These are phyloP conservation scores for Drosophila biarmipes DNA, from an alignment of 1,140 invertebrate species.

Conservation along the genomic window DNA sequence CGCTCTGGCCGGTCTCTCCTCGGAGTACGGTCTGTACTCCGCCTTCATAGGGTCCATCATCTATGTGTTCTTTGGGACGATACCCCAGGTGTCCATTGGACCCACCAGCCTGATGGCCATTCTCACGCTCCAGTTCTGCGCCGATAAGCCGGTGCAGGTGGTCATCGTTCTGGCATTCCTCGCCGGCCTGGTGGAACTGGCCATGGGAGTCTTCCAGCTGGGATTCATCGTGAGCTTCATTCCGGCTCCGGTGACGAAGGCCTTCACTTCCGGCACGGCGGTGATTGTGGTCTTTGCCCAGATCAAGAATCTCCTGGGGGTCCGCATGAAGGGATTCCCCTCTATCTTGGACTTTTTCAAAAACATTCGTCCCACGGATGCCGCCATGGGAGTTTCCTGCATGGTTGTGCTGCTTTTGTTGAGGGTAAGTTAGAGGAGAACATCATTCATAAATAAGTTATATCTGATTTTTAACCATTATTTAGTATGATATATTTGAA, in stretches of 20 bases:
- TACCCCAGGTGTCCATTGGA: conserved; percentile 96
- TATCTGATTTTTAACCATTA: too few species aligned
- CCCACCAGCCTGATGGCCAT: conserved; percentile 94
- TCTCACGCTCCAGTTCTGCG: conserved; percentile 89
- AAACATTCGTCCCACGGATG: conserved; percentile 88
- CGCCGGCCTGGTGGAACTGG: conserved; percentile 90
- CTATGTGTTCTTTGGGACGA: conserved; percentile 94
- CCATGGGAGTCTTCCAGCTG: conserved; percentile 88
- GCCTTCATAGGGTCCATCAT: conserved; percentile 89
- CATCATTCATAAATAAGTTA: too few species aligned
- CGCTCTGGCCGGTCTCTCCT: conserved; percentile 89
- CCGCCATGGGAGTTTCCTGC: conserved; percentile 89
- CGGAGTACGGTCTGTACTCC: conserved; percentile 86
- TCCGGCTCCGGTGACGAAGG: conserved; percentile 96
- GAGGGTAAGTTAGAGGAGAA: conserved; percentile 87
- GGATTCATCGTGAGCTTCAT: conserved; percentile 97
- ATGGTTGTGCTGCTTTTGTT: conserved; percentile 89
- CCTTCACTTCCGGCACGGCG: conserved; percentile 97
- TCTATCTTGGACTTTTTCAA: conserved; percentile 88
- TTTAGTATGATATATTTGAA: too few species aligned
- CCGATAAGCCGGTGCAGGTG: conserved; percentile 89
- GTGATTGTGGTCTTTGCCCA: conserved; percentile 96
- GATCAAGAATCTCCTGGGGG: conserved; percentile 92
- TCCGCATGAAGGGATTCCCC: conserved; percentile 90
- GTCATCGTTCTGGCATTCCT: conserved; percentile 92